Evolutionary conservation across 2,113 vertebrate genomes (phyloP).

Genomic region (Equus przewalskii): DNA sequence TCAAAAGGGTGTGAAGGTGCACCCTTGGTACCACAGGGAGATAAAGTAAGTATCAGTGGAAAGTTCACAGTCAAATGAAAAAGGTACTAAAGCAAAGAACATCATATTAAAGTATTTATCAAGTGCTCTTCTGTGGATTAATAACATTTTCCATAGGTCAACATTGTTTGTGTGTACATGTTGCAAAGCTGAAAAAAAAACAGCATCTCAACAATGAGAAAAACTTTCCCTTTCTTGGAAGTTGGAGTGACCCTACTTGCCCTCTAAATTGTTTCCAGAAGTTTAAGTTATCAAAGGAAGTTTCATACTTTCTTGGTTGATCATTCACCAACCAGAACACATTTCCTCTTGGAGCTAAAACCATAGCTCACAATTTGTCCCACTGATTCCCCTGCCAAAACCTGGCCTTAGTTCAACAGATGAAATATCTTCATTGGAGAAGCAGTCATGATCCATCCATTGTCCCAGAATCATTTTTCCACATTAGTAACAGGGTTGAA

Average conservation of each 20-base stretch:
- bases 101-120: slow-evolving; percentile 4
- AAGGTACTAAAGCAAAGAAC: slow-evolving; percentile 11
- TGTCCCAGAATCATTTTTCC: slow-evolving; percentile 65
- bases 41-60: background rate
- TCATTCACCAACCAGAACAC: slow-evolving; percentile 54
- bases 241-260: slow-evolving; percentile 64
- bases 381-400: slow-evolving; percentile 54
- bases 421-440: slow-evolving; percentile 62
- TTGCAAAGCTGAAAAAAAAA: slow-evolving; percentile 35
- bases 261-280: slow-evolving; percentile 81
- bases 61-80: slow-evolving; percentile 21
- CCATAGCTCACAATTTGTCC: slow-evolving; percentile 54
- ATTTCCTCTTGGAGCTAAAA: slow-evolving; percentile 61
- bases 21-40: background rate
- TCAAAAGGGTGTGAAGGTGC: background rate
- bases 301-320: slow-evolving; percentile 67
- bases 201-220: background rate
- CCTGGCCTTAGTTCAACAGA: slow-evolving; percentile 34
- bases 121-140: slow-evolving; percentile 39
- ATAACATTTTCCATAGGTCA: slow-evolving; percentile 54
- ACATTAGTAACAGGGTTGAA: background rate
- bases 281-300: slow-evolving; percentile 69
- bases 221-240: slow-evolving; percentile 54
- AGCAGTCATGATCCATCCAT: slow-evolving; percentile 7
- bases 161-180: slow-evolving; percentile 10